Conservation (phyloP, 2,888 invertebrate species). For the Chloromyia formosa region DNA sequence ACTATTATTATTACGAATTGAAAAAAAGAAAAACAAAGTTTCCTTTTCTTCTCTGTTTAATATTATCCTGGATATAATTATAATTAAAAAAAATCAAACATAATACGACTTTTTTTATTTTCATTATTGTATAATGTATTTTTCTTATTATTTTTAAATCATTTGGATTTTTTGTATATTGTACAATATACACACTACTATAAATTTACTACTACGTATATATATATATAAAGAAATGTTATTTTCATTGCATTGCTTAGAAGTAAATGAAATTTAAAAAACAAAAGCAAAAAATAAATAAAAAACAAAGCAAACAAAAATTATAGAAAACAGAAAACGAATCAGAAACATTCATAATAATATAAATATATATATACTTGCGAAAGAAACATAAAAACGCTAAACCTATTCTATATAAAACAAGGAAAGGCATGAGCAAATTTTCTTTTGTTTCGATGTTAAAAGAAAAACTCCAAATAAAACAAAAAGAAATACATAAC, state of each 20-base stretch:
- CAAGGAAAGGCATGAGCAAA: slow-evolving; percentile 10
- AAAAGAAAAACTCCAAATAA: slow-evolving; percentile 30
- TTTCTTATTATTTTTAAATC: slow-evolving; percentile 30
- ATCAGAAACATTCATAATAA: slow-evolving; percentile 20
- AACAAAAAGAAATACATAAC: slow-evolving; percentile 29
- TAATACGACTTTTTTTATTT: slow-evolving; percentile 30
- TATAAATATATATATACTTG: neutral
- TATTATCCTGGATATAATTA: slow-evolving; percentile 30
- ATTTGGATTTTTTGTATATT: slow-evolving; percentile 33
- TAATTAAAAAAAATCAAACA: slow-evolving; percentile 16
- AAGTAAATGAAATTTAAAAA: neutral
- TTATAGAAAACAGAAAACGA: slow-evolving; percentile 9
- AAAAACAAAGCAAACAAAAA: slow-evolving; percentile 16
- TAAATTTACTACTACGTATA: slow-evolving; percentile 16
- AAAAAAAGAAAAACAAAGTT: slow-evolving; percentile 20
- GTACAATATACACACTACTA: slow-evolving; percentile 11
- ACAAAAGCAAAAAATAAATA: neutral
- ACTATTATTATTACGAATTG: slow-evolving; percentile 19
- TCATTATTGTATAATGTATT: slow-evolving; percentile 39
- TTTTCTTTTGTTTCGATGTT: slow-evolving; percentile 36
- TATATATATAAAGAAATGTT: slow-evolving; percentile 8
- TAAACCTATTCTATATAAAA: neutral
- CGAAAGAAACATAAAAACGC: neutral
- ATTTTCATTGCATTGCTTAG: slow-evolving; percentile 9
- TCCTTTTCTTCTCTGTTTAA: slow-evolving; percentile 38